Base-by-base conservation (phyloP, 2,113 vertebrate species). In the Acinonyx jubatus region DNA sequence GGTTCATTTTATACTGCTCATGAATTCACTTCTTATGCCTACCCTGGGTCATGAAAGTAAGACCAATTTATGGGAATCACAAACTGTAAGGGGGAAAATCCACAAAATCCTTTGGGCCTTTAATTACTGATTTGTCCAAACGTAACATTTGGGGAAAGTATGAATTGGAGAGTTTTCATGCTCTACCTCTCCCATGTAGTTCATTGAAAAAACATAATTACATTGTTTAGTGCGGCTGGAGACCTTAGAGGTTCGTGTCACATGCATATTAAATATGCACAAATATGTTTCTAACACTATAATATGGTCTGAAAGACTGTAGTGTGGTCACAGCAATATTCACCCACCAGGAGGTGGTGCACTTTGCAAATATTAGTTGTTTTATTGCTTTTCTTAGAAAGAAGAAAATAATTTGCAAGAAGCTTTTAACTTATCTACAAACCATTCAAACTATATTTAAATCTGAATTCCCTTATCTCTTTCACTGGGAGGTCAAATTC, bases 341-440 rank as follows among this genome's bases (percentile, higher is more conserved):
- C 94, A 65, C 88, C 74, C 79, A 93, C 31, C 66, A 97, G 92
- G 55, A 97, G 63, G 27, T 0, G n/a, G 80, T 74, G 52, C 65
- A 88, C 84, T 85, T 76, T 78, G 73, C 85, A 92, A 88, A 41
- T 0, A 0, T 41, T 69, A 78, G 3, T 73, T n/a, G 31, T 69
- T 38, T 93, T 85, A 95, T 31, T 92, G 14, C 63, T 81, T 93
- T 98, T 92, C 87, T 91, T 95, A 86, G 85, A 98, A 98, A 98
- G 52, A 96, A 95, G 18, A 83, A 95, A 97, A 69, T 92, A 71
- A 93, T 16, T 4, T 27, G 19, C 25, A 52, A 61, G 33, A 65
- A 83, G 61, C 36, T 73, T 94, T 76, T 68, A 23, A 6, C 14
- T 93, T 82, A 91, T 85, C 66, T 88, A 86, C 79, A 97, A 93